phyloP scores from a whole-genome alignment of 2,113 vertebrate genomes.

The Pyxicephalus adspersus region DNA sequence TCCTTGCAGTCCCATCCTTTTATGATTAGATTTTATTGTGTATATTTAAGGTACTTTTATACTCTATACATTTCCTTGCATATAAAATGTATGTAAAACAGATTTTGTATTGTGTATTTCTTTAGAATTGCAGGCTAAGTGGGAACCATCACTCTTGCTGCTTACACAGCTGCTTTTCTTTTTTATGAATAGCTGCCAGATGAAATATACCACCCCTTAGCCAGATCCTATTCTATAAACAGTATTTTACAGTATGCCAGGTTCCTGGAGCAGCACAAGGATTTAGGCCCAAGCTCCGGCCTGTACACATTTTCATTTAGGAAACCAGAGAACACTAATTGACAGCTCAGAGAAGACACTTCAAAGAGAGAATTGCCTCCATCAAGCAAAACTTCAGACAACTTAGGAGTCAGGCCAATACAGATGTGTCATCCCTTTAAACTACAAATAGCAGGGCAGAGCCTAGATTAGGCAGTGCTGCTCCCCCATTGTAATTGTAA shows the following conservation, averaged over 20 bases:
- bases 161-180: conserved; percentile 74
- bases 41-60: no score
- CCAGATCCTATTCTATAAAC: conserved; percentile 75
- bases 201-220: conserved; percentile 70
- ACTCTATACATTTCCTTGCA: no score
- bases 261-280: conserved; percentile 65
- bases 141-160: conserved; percentile 62
- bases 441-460: conserved; percentile 25
- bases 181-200: conserved; percentile 70
- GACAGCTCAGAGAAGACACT: conserved; percentile 71
- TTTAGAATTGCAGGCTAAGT: conserved; percentile 60
- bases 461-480: conserved; percentile 23
- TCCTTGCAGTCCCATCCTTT: no score
- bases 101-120: neutral
- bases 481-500: conserved; percentile 4
- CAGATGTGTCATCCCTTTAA: conserved; percentile 63
- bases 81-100: no score
- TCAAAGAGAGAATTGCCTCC: conserved; percentile 71
- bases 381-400: conserved; percentile 65
- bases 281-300: conserved; percentile 58
- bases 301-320: conserved; percentile 66
- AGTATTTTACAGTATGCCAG: conserved; percentile 70
- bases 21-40: no score
- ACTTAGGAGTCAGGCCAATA: conserved; percentile 67
- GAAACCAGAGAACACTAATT: conserved; percentile 67